A percentile compares a stretch with the other conserved stretches of the same genome.
phyloP scores from a whole-genome alignment of 2,113 vertebrate species.

The Macaca nemestrina region DNA sequence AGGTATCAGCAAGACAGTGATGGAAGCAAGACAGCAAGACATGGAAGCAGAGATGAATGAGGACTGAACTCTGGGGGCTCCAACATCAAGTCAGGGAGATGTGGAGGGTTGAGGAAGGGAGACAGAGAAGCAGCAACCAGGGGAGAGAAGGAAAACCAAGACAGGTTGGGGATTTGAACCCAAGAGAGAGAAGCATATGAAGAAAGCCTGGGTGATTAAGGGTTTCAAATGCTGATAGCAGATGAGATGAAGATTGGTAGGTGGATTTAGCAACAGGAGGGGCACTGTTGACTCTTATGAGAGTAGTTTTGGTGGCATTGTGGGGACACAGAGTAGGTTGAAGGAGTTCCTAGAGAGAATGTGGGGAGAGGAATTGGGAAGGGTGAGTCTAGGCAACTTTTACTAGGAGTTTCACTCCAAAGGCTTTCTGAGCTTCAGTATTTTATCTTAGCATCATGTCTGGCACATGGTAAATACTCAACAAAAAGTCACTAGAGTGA shows the following conservation, averaged over 20 bases:
- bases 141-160: background rate
- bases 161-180: background rate
- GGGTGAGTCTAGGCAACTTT: background rate
- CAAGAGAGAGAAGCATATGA: accelerated
- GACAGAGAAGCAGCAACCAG: background rate
- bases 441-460: background rate
- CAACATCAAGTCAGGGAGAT: background rate
- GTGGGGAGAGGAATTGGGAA: background rate
- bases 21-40: too few relatives aligned
- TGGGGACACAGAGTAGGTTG: background rate
- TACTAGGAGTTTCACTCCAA: background rate
- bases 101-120: too few relatives aligned
- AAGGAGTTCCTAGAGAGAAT: background rate
- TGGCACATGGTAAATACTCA: background rate
- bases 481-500: background rate
- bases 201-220: background rate
- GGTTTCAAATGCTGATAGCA: background rate
- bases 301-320: too few relatives aligned
- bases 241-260: background rate
- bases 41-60: background rate
- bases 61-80: background rate
- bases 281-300: too few relatives aligned
- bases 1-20: accelerated
- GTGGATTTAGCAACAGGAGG: background rate
- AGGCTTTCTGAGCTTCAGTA: background rate